Evolutionary conservation across 2,888 invertebrate species (phyloP).

Genomic region (Clunio marinus): DNA sequence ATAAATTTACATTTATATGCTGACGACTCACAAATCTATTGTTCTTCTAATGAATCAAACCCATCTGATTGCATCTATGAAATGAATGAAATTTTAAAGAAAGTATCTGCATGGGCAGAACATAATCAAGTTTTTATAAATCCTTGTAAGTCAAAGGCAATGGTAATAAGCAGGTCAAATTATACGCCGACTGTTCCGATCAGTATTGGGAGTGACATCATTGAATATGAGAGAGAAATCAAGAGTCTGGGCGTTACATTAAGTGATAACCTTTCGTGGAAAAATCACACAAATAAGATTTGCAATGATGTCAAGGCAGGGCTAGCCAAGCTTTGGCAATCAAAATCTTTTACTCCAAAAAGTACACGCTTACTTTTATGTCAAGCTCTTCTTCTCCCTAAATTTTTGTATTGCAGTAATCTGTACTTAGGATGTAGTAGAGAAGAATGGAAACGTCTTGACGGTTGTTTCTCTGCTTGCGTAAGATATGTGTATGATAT

Average conservation of each 20-base stretch:
- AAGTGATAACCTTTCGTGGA: not conserved
- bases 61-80: not conserved
- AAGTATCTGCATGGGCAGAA: not conserved
- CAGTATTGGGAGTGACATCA: not conserved
- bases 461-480: too few relatives aligned
- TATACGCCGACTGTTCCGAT: not conserved
- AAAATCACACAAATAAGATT: not conserved
- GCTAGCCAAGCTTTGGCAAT: not conserved
- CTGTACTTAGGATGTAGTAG: not conserved
- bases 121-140: too few relatives aligned
- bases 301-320: not conserved
- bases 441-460: too few relatives aligned
- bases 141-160: too few relatives aligned
- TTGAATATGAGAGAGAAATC: not conserved
- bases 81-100: not conserved
- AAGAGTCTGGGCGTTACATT: not conserved
- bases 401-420: not conserved
- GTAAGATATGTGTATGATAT: too few relatives aligned
- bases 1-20: not conserved
- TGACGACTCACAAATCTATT: not conserved
- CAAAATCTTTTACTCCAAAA: not conserved
- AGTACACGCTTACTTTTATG: not conserved
- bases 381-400: not conserved
- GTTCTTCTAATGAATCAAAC: not conserved
- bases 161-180: not conserved